These are phyloP conservation scores for Drosophila nigromelanica DNA, from an alignment of 1,140 invertebrate genomes.

Conservation along the genomic window DNA sequence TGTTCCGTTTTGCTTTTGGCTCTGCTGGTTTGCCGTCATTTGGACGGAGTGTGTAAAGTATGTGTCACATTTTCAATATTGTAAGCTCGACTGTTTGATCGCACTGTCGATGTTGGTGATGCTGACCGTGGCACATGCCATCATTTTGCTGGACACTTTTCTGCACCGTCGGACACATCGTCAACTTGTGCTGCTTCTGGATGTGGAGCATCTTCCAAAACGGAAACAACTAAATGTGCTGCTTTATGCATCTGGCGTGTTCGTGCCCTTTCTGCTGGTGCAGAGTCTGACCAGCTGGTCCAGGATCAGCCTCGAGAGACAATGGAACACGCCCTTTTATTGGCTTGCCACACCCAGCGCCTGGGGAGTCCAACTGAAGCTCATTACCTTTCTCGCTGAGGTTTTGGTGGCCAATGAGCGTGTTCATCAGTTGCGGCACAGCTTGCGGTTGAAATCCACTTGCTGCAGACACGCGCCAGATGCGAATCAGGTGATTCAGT, in stretches of 20 bases:
- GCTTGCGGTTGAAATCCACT: slow-evolving; percentile 15
- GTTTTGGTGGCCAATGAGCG: slow-evolving; percentile 49
- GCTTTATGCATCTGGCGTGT: neutral
- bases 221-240: slow-evolving; percentile 10
- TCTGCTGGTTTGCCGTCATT: slow-evolving; percentile 36
- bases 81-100: slow-evolving; percentile 55
- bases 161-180: slow-evolving; percentile 5
- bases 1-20: slow-evolving; percentile 34
- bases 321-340: slow-evolving; percentile 17
- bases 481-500: neutral
- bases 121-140: slow-evolving; percentile 33
- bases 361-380: slow-evolving; percentile 54
- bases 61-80: neutral
- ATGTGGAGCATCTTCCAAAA: neutral
- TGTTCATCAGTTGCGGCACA: slow-evolving; percentile 14
- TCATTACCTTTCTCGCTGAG: slow-evolving; percentile 48
- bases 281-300: slow-evolving; percentile 12
- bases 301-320: neutral
- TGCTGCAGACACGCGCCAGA: slow-evolving; percentile 14
- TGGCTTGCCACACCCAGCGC: slow-evolving; percentile 33
- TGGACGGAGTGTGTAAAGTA: neutral
- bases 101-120: slow-evolving; percentile 16
- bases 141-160: slow-evolving; percentile 47
- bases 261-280: slow-evolving; percentile 17
- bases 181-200: neutral